These are phyloP conservation scores for Drosophila austrosaltans DNA, from an alignment of 2,888 invertebrate genomes.

Conservation along the genomic window DNA sequence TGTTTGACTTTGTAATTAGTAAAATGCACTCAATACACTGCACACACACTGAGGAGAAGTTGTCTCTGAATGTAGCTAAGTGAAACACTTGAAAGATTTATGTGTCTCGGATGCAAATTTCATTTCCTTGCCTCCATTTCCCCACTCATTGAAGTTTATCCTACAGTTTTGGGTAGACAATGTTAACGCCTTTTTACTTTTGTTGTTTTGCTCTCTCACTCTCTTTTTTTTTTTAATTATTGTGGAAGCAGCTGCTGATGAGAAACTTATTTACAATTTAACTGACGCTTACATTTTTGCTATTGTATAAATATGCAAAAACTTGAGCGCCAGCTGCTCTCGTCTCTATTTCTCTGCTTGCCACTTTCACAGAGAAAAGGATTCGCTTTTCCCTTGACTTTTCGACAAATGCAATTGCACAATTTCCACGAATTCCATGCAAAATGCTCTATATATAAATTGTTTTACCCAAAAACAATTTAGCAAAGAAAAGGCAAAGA, in stretches of 20 bases:
- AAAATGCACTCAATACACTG: slow-evolving; percentile 62
- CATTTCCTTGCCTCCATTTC: slow-evolving; percentile 15
- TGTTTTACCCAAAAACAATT: slow-evolving; percentile 66
- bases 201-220: slow-evolving; percentile 5
- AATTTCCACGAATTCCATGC: slow-evolving; percentile 67
- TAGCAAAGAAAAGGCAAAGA: slow-evolving; percentile 37
- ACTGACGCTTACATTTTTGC: slow-evolving; percentile 56
- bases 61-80: slow-evolving; percentile 36
- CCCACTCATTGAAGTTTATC: slow-evolving; percentile 63
- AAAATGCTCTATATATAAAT: slow-evolving; percentile 68
- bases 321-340: slow-evolving; percentile 50
- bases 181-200: slow-evolving; percentile 29
- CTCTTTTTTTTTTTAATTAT: slow-evolving; percentile 31
- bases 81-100: slow-evolving; percentile 61
- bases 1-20: slow-evolving; percentile 73
- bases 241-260: slow-evolving; percentile 45
- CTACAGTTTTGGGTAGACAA: slow-evolving; percentile 55
- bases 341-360: slow-evolving; percentile 6
- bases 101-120: slow-evolving; percentile 40
- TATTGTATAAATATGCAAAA: slow-evolving; percentile 72
- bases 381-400: neutral
- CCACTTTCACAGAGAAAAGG: slow-evolving; percentile 2
- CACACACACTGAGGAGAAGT: neutral
- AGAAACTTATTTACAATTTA: slow-evolving; percentile 70
- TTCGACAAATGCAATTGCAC: slow-evolving; percentile 68